A percentile compares a stretch with the other conserved stretches of the same genome.
These are phyloP conservation scores for Gallinago media DNA, from an alignment of 2,113 vertebrate species.

Conservation along the genomic window DNA sequence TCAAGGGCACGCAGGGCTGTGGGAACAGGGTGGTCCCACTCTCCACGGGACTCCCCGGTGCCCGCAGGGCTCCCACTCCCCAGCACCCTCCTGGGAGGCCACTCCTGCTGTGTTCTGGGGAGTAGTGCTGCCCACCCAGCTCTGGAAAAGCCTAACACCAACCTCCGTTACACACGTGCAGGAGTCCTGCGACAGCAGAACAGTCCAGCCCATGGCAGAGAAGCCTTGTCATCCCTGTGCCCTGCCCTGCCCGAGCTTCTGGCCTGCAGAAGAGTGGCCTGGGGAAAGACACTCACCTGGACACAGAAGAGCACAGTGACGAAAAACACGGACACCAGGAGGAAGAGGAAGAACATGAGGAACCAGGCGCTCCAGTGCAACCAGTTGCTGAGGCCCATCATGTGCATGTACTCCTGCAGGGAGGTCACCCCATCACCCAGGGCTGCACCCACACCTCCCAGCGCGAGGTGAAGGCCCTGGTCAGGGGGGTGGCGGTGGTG, in stretches of 20 bases:
- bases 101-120: neutral
- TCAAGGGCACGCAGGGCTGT: neutral
- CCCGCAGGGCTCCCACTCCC: neutral
- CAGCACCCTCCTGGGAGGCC: neutral
- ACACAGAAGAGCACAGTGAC: slow-evolving; percentile 93
- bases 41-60: accelerated
- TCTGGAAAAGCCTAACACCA: neutral
- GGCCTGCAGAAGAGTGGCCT: neutral
- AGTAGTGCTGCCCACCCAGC: neutral
- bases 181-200: neutral
- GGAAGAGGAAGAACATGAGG: slow-evolving; percentile 93
- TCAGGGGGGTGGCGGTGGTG: neutral
- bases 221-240: neutral
- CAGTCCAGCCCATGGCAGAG: neutral
- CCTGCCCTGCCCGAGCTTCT: neutral
- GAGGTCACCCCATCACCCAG: neutral
- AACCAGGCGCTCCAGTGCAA: slow-evolving; percentile 97
- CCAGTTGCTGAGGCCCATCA: slow-evolving; percentile 99
- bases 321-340: slow-evolving; percentile 87
- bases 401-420: slow-evolving; percentile 95
- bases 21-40: neutral
- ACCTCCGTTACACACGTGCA: accelerated
- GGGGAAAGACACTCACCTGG: slow-evolving; percentile 78
- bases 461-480: accelerated
- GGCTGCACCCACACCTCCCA: neutral